These are phyloP conservation scores for Dendrolimus punctatus DNA, from an alignment of 1,140 invertebrate genomes.

Conservation along the genomic window DNA sequence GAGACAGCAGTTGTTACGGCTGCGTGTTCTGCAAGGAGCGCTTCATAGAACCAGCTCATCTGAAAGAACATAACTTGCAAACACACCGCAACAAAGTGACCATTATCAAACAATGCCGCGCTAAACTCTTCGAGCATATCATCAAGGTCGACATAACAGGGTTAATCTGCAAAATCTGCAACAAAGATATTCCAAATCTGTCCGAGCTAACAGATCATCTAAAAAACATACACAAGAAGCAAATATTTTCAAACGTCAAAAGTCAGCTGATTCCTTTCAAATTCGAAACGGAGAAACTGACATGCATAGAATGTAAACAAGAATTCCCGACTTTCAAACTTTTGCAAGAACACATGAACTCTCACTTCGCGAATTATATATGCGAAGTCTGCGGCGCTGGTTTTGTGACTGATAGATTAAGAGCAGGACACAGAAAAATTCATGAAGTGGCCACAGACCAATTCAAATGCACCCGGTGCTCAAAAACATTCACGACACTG, in stretches of 20 bases:
- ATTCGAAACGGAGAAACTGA: constrained; percentile 8
- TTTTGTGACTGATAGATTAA: background rate
- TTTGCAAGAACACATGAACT: constrained; percentile 18
- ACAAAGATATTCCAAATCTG: constrained; percentile 5
- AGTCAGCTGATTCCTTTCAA: constrained; percentile 11
- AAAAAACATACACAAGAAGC: background rate
- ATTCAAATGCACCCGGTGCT: constrained; percentile 9
- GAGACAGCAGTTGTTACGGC: constrained; percentile 5
- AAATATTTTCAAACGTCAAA: background rate
- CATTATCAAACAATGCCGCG: background rate
- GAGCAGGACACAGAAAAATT: background rate
- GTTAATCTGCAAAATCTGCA: constrained; percentile 11
- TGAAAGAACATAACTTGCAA: constrained; percentile 7
- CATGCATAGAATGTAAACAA: constrained; percentile 9
- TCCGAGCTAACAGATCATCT: constrained; percentile 4
- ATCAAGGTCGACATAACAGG: constrained; percentile 13
- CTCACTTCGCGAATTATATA: constrained; percentile 21
- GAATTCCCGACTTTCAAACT: constrained; percentile 12
- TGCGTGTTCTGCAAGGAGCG: constrained; percentile 11
- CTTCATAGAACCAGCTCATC: background rate
- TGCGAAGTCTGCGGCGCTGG: constrained; percentile 19
- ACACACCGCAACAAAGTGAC: background rate
- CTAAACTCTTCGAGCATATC: background rate
- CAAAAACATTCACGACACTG: background rate
- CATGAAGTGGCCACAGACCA: background rate